Evolutionary conservation across 2,797 vertebrate species (phyloP).

Genomic region (Pseudocheirus occidentalis): DNA sequence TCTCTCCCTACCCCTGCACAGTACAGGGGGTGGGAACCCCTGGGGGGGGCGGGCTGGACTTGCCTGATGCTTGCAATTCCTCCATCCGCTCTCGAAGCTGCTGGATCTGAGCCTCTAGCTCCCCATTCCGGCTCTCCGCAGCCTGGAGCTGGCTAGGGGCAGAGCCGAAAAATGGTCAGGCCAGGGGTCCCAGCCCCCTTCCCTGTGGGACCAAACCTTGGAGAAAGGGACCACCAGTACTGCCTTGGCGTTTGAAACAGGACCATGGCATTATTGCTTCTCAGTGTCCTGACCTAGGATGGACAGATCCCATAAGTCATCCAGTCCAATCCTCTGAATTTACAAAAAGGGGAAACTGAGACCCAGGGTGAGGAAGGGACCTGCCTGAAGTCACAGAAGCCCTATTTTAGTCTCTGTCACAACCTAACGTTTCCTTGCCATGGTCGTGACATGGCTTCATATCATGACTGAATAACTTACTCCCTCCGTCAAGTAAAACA

Average conservation of each 20-base stretch:
- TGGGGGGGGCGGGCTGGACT: slow-evolving; percentile 79
- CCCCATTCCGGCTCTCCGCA: slow-evolving; percentile 84
- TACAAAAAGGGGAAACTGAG: background rate
- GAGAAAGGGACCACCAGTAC: background rate
- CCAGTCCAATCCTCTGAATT: background rate
- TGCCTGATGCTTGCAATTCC: slow-evolving; percentile 74
- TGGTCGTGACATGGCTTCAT: background rate
- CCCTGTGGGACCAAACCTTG: background rate
- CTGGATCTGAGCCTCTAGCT: slow-evolving; percentile 86
- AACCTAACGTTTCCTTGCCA: background rate
- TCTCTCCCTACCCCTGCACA: slow-evolving; percentile 8
- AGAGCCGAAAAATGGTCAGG: background rate
- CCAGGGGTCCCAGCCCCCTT: background rate
- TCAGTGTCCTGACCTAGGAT: background rate
- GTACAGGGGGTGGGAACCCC: background rate
- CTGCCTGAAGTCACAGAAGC: background rate
- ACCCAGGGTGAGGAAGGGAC: background rate
- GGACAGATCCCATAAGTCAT: background rate
- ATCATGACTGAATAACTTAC: background rate
- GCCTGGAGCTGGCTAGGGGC: slow-evolving; percentile 84
- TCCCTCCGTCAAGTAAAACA: background rate
- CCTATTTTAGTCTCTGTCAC: background rate
- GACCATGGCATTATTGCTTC: background rate
- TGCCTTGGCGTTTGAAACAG: background rate
- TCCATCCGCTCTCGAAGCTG: slow-evolving; percentile 83